phyloP scores from a whole-genome alignment of 2,113 vertebrate genomes.

The Diadophis punctatus region DNA sequence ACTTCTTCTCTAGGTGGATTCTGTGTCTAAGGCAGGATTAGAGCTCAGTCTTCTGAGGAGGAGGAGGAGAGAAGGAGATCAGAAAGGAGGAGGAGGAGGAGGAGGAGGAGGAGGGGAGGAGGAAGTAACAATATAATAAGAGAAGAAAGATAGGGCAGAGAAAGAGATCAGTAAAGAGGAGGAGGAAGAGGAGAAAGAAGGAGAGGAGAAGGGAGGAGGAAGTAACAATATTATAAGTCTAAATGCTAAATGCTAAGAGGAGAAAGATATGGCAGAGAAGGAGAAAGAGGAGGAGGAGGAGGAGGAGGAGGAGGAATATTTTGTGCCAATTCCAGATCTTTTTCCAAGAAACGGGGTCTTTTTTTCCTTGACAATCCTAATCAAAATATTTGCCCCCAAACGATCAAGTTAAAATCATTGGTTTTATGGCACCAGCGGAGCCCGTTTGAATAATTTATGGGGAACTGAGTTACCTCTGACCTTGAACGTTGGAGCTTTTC shows the following conservation, averaged over 20 bases:
- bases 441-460: constrained; percentile 42
- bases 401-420: neutral
- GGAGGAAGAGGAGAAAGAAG: no score
- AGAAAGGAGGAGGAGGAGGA: no score
- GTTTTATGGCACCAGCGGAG: neutral
- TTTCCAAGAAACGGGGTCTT: neutral
- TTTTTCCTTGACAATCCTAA: neutral
- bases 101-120: no score
- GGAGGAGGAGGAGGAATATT: neutral
- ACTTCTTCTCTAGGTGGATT: no score
- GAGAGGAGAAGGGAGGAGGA: no score
- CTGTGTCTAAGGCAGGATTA: no score
- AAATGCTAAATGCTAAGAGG: neutral
- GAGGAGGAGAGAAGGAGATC: no score
- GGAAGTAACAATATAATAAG: no score
- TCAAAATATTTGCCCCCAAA: neutral
- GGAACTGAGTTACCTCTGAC: constrained; percentile 64
- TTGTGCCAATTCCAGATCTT: neutral
- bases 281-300: neutral
- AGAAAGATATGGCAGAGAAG: neutral
- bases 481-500: constrained; percentile 74
- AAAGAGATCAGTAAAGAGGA: no score
- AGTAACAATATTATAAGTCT: no score
- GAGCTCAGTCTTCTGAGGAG: no score
- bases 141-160: no score